phyloP scores from a whole-genome alignment of 2,113 vertebrate species.

The Leuciscus idus region DNA sequence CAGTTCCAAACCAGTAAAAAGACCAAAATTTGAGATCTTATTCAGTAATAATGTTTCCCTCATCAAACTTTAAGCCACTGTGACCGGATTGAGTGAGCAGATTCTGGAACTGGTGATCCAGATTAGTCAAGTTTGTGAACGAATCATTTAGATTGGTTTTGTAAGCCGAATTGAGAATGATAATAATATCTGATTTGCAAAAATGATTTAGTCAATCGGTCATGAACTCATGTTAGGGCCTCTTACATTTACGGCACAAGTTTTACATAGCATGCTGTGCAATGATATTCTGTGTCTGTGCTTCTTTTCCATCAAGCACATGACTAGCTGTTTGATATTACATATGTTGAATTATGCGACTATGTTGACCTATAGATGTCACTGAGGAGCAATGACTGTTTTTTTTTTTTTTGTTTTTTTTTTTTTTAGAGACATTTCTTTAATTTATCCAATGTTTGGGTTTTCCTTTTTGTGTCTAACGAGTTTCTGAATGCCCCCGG shows the following conservation, averaged over 20 bases:
- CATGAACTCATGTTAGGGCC: not conserved
- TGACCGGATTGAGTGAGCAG: not conserved
- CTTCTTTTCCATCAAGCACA: not conserved
- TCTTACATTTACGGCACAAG: too few relatives aligned
- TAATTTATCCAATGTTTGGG: conserved; percentile 44
- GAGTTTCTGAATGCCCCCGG: conserved; percentile 56
- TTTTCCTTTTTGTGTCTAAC: conserved; percentile 51
- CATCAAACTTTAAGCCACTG: not conserved
- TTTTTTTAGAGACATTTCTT: conserved; percentile 4
- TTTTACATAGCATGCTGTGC: not conserved
- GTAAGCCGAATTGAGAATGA: not conserved
- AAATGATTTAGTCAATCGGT: not conserved
- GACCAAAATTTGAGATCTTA: not conserved
- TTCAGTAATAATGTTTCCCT: not conserved
- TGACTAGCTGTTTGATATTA: not conserved
- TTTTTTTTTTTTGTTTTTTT: too few relatives aligned
- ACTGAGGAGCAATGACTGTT: not conserved
- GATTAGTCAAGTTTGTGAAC: not conserved
- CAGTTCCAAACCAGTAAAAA: not conserved
- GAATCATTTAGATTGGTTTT: not conserved
- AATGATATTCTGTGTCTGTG: not conserved
- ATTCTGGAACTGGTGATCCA: not conserved
- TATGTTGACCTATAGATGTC: not conserved
- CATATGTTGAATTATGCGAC: not conserved
- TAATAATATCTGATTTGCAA: not conserved